Conservation (phyloP, 2,113 vertebrate genomes). For the Chaetorhynchus papuensis region DNA sequence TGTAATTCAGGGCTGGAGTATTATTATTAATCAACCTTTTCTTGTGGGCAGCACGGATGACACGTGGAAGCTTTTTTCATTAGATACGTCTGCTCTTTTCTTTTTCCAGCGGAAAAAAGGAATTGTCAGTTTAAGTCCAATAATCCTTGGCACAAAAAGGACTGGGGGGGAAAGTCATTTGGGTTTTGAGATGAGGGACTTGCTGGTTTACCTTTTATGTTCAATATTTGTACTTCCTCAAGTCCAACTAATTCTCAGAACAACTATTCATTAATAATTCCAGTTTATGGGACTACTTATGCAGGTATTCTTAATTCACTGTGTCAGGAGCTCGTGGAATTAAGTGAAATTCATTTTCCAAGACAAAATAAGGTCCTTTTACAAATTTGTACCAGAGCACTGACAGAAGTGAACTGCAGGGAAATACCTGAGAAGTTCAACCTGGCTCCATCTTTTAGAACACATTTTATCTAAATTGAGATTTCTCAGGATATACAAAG, state of each 20-base stretch:
- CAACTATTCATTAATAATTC: not conserved
- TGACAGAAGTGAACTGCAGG: not conserved
- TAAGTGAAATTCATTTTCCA: not conserved
- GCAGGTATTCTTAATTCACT: not conserved
- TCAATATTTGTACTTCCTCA: not conserved
- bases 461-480: accelerated
- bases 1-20: not conserved
- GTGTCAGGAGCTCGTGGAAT: not conserved
- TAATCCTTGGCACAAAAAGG: not conserved
- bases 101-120: not conserved
- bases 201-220: not conserved
- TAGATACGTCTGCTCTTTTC: not conserved
- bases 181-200: not conserved
- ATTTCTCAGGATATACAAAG: not conserved
- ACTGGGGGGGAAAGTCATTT: not conserved
- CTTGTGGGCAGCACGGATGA: not conserved
- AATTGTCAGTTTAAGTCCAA: not conserved
- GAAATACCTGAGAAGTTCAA: not conserved
- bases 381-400: not conserved
- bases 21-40: not conserved
- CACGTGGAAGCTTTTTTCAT: not conserved
- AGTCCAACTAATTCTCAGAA: not conserved
- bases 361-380: not conserved
- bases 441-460: accelerated
- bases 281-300: not conserved